Base-by-base conservation (phyloP, 2,888 invertebrate genomes). In the Gymnoscelis rufifasciata region DNA sequence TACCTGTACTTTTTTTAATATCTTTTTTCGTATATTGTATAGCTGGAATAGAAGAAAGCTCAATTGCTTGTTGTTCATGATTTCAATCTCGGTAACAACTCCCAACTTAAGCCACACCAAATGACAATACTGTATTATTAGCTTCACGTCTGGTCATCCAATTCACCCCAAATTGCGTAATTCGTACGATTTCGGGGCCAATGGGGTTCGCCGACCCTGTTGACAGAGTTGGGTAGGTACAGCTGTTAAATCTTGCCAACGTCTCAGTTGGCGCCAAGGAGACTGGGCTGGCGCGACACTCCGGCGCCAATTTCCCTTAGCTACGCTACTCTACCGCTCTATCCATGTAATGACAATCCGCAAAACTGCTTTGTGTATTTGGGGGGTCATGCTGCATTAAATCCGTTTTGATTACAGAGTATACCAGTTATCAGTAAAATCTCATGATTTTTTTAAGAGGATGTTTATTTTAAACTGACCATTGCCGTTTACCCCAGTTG, bases 271-370 rank as follows among this genome's bases (percentile, higher is more conserved):
- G 79, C 80, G 83, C 79, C 83, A 59, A 47, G 45, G 48, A 61
- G 80, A 69, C 80, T 81, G 65, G 59, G 38, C 31, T 59, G 78
- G 54, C 78, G 73, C 75, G 81, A 70, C 83, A 38, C 44, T 13
- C 19, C 38, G 83, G 80, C 83, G 82, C 79, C 83, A 31, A 43
- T 43, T 51, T 56, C 54, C 50, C 35, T 19, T 10, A 23, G 19
- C 15, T 19, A 23, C 35, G 19, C 19, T 19, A 19, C 19, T 19
- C 1, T 12, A 4, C 14, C 6, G 15, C 54, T 39, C 37, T 30
- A 29, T 27, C n/a, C 28, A 11, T 11, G 27, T 15, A 35, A 27
- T 23, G 29, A 37, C 28, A 44, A 47, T 50, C 44, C 45, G 49
- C 41, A 46, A 51, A 51, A 52, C 49, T 50, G 47, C 35, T 55